Percentiles rank a stretch among this genome's conserved stretches.
phyloP scores from a whole-genome alignment of 2,888 invertebrate genomes.

The Scaptomyza cyrtandrae region DNA sequence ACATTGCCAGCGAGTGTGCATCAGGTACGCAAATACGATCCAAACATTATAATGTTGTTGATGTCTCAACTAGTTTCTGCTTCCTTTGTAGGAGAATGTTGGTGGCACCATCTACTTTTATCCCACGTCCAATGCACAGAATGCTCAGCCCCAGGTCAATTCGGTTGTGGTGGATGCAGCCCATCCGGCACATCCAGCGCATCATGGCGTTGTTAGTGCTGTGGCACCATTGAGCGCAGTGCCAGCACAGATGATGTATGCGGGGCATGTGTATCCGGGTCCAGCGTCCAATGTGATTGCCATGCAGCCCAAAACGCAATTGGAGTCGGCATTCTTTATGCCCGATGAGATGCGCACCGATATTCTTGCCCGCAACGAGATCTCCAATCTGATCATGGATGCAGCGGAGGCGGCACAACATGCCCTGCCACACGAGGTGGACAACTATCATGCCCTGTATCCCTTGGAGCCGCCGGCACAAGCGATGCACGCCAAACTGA shows the following conservation, averaged over 20 bases:
- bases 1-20: conserved; percentile 83
- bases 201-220: conserved; percentile 71
- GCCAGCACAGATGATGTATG: conserved; percentile 79
- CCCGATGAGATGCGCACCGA: conserved; percentile 91
- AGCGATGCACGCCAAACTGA: conserved; percentile 87
- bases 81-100: conserved; percentile 90
- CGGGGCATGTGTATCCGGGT: conserved; percentile 84
- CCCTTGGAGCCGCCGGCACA: conserved; percentile 90
- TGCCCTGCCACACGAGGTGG: conserved; percentile 92
- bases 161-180: conserved; percentile 75
- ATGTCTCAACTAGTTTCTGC: background rate
- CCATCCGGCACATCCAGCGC: conserved; percentile 65
- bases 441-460: conserved; percentile 94
- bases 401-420: conserved; percentile 86
- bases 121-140: conserved; percentile 87
- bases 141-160: conserved; percentile 80
- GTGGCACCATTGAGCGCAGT: conserved; percentile 76
- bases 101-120: conserved; percentile 98
- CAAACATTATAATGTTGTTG: too few species aligned
- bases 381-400: conserved; percentile 88
- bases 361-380: conserved; percentile 84
- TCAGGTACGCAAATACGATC: conserved; percentile 74
- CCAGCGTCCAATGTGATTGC: conserved; percentile 84
- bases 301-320: conserved; percentile 84
- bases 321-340: conserved; percentile 90